phyloP scores from a whole-genome alignment of 2,888 invertebrate genomes.

The Darwinula stevensoni region DNA sequence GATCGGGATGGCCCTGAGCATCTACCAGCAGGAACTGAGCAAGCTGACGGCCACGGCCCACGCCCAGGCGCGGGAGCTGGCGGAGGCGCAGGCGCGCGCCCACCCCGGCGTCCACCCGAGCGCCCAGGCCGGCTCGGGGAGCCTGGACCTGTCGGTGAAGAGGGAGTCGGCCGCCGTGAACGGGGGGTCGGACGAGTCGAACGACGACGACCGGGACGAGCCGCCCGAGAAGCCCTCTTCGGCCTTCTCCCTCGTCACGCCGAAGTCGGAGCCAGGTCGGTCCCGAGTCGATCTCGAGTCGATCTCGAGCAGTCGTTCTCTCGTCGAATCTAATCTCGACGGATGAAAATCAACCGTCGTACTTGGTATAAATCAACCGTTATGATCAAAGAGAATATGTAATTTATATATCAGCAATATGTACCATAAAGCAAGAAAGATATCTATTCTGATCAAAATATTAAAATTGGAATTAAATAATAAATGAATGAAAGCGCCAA shows the following conservation, averaged over 20 bases:
- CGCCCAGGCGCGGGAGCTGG: conserved; percentile 10
- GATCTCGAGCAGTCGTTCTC: no score
- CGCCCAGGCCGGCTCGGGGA: conserved; percentile 24
- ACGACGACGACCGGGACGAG: conserved; percentile 9
- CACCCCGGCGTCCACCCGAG: conserved; percentile 12
- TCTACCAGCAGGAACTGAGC: conserved; percentile 72
- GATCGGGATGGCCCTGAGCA: conserved; percentile 59
- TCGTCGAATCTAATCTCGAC: no score
- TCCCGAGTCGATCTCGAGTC: conserved; percentile 3
- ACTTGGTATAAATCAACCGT: no score
- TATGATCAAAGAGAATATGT: no score
- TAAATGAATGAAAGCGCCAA: no score
- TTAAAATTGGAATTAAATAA: no score
- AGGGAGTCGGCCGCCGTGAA: conserved; percentile 14
- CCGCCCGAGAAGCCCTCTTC: conserved; percentile 16
- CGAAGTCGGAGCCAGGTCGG: conserved; percentile 44
- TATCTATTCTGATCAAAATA: no score
- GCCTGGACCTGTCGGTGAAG: conserved; percentile 60
- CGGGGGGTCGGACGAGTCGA: conserved; percentile 3
- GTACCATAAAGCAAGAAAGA: no score
- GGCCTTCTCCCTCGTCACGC: conserved; percentile 57
- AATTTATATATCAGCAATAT: no score
- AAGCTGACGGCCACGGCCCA: conserved; percentile 29
- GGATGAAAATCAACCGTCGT: no score
- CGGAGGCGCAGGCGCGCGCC: neutral